Evolutionary conservation across 1,140 invertebrate genomes (phyloP).

Genomic region (Caerostris darwini): DNA sequence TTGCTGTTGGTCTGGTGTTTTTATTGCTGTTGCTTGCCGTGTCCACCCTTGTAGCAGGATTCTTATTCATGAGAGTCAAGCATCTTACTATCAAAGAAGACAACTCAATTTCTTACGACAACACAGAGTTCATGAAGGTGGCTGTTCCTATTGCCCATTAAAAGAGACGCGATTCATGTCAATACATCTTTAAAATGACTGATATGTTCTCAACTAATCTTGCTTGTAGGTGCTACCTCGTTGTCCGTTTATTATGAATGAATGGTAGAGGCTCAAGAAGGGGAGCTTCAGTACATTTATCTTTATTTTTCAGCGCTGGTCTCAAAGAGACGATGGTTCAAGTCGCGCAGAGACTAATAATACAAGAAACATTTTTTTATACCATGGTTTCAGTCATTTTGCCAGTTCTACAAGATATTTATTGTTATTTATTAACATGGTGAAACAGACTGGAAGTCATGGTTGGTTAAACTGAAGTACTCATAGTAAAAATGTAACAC

Average conservation of each 20-base stretch:
- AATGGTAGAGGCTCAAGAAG: background rate
- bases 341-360: slow-evolving; percentile 4
- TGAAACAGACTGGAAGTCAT: slow-evolving; percentile 33
- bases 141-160: slow-evolving; percentile 73
- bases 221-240: slow-evolving; percentile 54
- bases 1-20: slow-evolving; percentile 95
- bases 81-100: slow-evolving; percentile 76
- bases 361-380: background rate
- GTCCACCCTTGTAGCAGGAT: slow-evolving; percentile 94
- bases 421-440: slow-evolving; percentile 60
- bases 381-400: slow-evolving; percentile 21
- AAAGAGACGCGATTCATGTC: background rate
- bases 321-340: background rate
- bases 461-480: slow-evolving; percentile 19
- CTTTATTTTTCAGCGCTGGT: slow-evolving; percentile 9
- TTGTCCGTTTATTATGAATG: background rate
- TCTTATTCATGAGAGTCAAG: slow-evolving; percentile 92
- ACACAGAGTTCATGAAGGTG: slow-evolving; percentile 75
- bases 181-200: slow-evolving; percentile 8
- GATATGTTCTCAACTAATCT: background rate
- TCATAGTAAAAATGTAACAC: slow-evolving; percentile 2
- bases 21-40: slow-evolving; percentile 92
- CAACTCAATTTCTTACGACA: slow-evolving; percentile 72
- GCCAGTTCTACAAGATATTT: slow-evolving; percentile 36
- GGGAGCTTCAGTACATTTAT: background rate